Percentiles rank a stretch among this genome's conserved stretches.
Conservation (phyloP, 2,113 vertebrate species). For the Crotalus horridus region DNA sequence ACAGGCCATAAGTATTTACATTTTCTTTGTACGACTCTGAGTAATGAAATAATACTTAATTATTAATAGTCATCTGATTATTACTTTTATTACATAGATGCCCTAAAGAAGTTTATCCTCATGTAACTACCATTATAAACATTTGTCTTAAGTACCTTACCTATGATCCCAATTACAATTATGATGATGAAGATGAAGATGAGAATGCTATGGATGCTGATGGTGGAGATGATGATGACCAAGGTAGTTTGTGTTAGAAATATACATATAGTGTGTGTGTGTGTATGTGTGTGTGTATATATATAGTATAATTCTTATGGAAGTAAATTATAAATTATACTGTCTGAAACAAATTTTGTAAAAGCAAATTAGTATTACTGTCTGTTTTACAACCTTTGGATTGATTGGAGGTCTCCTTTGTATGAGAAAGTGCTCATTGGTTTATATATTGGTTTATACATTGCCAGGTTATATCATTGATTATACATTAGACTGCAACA, state of each 20-base stretch:
- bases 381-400: background rate
- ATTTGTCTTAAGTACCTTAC: slow-evolving; percentile 98
- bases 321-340: background rate
- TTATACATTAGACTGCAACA: no score
- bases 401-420: background rate
- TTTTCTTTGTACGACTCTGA: background rate
- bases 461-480: no score
- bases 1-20: background rate
- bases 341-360: background rate
- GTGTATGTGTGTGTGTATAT: no score
- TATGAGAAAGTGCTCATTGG: background rate
- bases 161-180: slow-evolving; percentile 99
- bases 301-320: background rate
- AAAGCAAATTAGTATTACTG: background rate
- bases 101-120: slow-evolving; percentile 98
- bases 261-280: background rate
- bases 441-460: background rate
- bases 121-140: slow-evolving; percentile 95
- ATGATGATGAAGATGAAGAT: slow-evolving; percentile 97
- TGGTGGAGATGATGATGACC: slow-evolving; percentile 94
- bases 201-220: slow-evolving; percentile 98
- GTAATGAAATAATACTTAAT: slow-evolving; percentile 13
- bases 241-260: slow-evolving; percentile 75
- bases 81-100: slow-evolving; percentile 76
- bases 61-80: slow-evolving; percentile 10